Evolutionary conservation across 2,888 invertebrate species (phyloP).

Genomic region (Dastarcus helophoroides): DNA sequence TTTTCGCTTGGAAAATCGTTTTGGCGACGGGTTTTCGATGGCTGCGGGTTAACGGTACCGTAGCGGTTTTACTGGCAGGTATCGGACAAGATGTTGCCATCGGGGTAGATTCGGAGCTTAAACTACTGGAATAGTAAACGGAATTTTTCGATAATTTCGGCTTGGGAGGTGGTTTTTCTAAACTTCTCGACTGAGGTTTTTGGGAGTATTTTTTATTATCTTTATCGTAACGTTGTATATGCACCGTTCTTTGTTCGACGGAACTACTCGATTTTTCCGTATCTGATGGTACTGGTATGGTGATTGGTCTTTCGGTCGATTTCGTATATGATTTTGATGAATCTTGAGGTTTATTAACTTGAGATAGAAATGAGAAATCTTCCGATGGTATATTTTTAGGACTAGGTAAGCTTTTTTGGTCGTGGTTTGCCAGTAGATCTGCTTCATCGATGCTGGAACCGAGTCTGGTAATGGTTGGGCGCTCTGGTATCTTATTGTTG

Average conservation of each 20-base stretch:
- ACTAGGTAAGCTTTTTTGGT: slow-evolving; percentile 26
- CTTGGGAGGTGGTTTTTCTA: slow-evolving; percentile 35
- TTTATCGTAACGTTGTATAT: slow-evolving; percentile 32
- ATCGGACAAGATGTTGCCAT: slow-evolving; percentile 48
- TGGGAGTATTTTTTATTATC: slow-evolving; percentile 32
- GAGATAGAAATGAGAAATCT: slow-evolving; percentile 27
- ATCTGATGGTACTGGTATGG: slow-evolving; percentile 40
- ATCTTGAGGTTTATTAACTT: slow-evolving; percentile 17
- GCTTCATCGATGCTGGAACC: slow-evolving; percentile 32
- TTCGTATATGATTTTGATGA: slow-evolving; percentile 33
- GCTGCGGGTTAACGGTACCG: slow-evolving; percentile 32
- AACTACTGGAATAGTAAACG: slow-evolving; percentile 63
- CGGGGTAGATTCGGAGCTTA: slow-evolving; percentile 63
- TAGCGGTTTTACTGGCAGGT: slow-evolving; percentile 49
- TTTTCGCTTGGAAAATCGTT: slow-evolving; percentile 50
- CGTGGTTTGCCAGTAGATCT: slow-evolving; percentile 24
- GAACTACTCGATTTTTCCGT: slow-evolving; percentile 41
- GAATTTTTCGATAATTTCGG: slow-evolving; percentile 55
- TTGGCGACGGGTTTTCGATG: slow-evolving; percentile 44
- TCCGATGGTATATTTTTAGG: slow-evolving; percentile 34
- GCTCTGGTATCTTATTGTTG: slow-evolving; percentile 16
- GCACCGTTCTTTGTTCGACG: slow-evolving; percentile 37
- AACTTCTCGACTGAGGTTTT: slow-evolving; percentile 29
- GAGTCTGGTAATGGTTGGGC: slow-evolving; percentile 24
- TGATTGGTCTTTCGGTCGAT: slow-evolving; percentile 42